phyloP scores from a whole-genome alignment of 2,797 vertebrate species.

The Champsocephalus gunnari region DNA sequence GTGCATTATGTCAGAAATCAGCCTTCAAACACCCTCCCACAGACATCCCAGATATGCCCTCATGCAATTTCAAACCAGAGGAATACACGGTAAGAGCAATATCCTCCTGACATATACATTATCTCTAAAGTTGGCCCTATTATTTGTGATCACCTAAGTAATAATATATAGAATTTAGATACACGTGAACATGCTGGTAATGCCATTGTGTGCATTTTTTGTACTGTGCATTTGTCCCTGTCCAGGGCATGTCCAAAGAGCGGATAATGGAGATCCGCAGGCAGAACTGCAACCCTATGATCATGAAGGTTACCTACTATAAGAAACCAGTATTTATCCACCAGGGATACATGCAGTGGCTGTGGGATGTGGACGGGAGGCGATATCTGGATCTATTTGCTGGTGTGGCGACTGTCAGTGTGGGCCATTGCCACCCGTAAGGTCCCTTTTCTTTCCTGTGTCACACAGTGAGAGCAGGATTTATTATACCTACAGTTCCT shows the following conservation, averaged over 20 bases:
- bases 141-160: background rate
- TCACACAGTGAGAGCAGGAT: too few relatives aligned
- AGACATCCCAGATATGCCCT: slow-evolving; percentile 86
- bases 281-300: slow-evolving; percentile 81
- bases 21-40: slow-evolving; percentile 54
- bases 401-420: slow-evolving; percentile 92
- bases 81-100: slow-evolving; percentile 86
- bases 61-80: slow-evolving; percentile 88
- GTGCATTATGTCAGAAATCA: slow-evolving; percentile 78
- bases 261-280: slow-evolving; percentile 85
- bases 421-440: slow-evolving; percentile 98
- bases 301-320: slow-evolving; percentile 83
- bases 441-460: slow-evolving; percentile 47
- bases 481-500: background rate
- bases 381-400: slow-evolving; percentile 95
- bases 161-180: background rate
- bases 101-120: background rate
- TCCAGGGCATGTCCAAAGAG: slow-evolving; percentile 85
- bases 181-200: background rate
- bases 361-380: slow-evolving; percentile 91
- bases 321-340: slow-evolving; percentile 90
- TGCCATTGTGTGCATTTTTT: background rate
- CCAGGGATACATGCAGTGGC: slow-evolving; percentile 96
- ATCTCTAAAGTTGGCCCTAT: background rate
- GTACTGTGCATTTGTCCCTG: background rate